Evolutionary conservation across 1,140 invertebrate species (phyloP), one percentile per base, ranked within the genome.

Genomic region (Drosophila rhopaloa): DNA sequence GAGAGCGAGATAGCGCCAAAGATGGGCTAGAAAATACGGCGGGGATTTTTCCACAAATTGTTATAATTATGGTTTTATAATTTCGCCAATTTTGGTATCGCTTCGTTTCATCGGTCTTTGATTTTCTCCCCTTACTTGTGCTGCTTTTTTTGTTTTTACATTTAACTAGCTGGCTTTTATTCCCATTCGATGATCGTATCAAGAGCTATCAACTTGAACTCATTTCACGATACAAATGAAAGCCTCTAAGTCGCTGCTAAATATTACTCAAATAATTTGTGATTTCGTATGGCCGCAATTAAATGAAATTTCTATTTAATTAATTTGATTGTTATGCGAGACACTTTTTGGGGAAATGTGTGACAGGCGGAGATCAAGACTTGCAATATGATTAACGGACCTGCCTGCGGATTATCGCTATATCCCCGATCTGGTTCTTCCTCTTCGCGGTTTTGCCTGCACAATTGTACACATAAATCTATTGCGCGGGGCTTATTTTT

Each of bases 331-430:
- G 24, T 29, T 58, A 4, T 16, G 53, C 59, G 59, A 40, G 58
- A 29, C 53, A 58, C 58, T 61, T 38, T 38, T 57, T 10, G 27
- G 53, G 27, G 37, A 62, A 62, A 14, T 59, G 59, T 62, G 59
- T 29, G 59, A 61, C 59, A 58, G 8, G 59, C 10, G 11, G 43
- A 70, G 67, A 71, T 71, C 66, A 37, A 47, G 66, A 82, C 55
- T 82, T 59, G 60, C 32, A 76, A n/a, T 38, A 37, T 57, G 57
- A 76, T 67, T 76, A 59, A 59, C 46, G 74, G 41, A 19, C 47
- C 1, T 43, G 50, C 35, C 53, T 32, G 40, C 5, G 50, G 55
- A 76, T 75, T 75, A 75, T 37, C 19, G 38, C 29, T 37, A 19
- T 35, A 46, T 35, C 29, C 55, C 14, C 38, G 40, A 56, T 24